Evolutionary conservation across 1,140 invertebrate species (phyloP).

Genomic region (Lamellibrachia luymesi): DNA sequence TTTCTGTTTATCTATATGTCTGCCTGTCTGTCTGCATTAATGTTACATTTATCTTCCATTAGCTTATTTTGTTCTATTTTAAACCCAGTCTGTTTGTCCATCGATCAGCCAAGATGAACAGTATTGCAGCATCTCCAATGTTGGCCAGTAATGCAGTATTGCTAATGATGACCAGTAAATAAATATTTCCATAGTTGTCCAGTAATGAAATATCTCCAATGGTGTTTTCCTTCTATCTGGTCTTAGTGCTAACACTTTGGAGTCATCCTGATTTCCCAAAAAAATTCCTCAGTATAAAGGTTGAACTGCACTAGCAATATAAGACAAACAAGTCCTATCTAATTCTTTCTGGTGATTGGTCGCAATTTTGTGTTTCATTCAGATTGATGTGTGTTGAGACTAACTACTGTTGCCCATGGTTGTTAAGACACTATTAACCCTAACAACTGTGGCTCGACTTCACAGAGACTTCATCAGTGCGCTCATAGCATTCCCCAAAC

Average conservation of each 20-base stretch:
- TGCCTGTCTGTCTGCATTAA: too few species aligned
- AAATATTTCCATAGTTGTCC: not conserved
- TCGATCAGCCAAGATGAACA: not conserved
- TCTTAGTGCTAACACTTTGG: too few species aligned
- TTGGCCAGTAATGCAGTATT: not conserved
- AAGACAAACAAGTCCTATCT: too few species aligned
- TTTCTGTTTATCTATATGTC: too few species aligned
- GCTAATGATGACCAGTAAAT: not conserved
- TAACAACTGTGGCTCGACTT: constrained; percentile 24
- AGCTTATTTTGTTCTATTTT: not conserved
- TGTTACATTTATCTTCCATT: too few species aligned
- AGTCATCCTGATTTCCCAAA: too few species aligned
- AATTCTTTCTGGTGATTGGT: too few species aligned
- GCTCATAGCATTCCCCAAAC: constrained; percentile 85
- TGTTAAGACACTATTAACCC: not conserved
- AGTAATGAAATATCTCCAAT: not conserved
- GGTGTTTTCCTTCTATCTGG: too few species aligned
- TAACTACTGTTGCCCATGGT: not conserved
- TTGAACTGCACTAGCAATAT: too few species aligned
- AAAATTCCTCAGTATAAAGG: too few species aligned
- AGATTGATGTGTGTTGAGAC: not conserved
- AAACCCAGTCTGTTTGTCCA: too few species aligned
- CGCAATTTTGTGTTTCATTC: not conserved
- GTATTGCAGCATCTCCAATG: not conserved
- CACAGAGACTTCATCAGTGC: constrained; percentile 70